These are phyloP conservation scores for Microcaecilia unicolor DNA, from an alignment of 2,797 vertebrate genomes.

Conservation along the genomic window DNA sequence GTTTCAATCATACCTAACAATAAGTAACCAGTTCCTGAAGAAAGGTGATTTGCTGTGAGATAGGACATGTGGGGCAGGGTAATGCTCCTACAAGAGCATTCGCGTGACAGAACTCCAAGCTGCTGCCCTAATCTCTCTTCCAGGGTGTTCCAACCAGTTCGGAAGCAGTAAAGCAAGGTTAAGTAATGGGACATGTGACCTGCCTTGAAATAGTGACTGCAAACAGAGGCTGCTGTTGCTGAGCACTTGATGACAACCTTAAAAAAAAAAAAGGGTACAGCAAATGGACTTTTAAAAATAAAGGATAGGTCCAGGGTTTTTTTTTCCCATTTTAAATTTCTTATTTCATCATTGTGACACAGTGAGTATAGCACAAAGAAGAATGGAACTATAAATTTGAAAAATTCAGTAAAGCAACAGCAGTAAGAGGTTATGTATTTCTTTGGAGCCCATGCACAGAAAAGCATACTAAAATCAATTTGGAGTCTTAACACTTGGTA, in stretches of 20 bases:
- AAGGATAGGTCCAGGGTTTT: constrained; percentile 16
- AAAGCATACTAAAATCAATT: no score
- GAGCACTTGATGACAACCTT: constrained; percentile 82
- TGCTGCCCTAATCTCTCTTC: constrained; percentile 72
- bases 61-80: background rate
- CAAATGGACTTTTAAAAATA: constrained; percentile 36
- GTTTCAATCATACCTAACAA: constrained; percentile 43
- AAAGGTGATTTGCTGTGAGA: background rate
- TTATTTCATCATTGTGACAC: no score
- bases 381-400: no score
- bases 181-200: constrained; percentile 98
- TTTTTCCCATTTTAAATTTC: no score
- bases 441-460: no score
- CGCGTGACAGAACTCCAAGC: no score
- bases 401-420: no score
- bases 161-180: constrained; percentile 98
- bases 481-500: no score
- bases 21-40: constrained; percentile 48
- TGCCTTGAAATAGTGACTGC: constrained; percentile 94
- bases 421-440: no score
- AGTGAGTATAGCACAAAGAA: no score
- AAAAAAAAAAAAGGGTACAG: constrained; percentile 35
- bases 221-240: constrained; percentile 91
- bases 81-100: background rate
- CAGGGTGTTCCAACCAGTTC: constrained; percentile 94